A percentile compares a stretch with the other conserved stretches of the same genome.
Evolutionary conservation across 2,113 vertebrate species (phyloP).

Genomic region (Cebus imitator): DNA sequence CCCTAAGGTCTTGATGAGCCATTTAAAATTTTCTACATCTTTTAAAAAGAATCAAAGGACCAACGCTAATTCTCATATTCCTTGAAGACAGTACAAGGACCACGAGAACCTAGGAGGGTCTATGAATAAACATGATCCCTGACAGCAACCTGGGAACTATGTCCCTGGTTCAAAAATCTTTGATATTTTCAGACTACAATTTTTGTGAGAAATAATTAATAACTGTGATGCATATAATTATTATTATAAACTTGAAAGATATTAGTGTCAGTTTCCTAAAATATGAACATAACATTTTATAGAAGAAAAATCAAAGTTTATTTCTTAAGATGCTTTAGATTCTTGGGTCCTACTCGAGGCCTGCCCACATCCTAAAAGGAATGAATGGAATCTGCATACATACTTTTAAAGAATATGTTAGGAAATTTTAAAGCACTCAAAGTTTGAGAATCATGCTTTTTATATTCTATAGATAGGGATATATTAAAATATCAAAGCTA

Average conservation of each 20-base stretch:
- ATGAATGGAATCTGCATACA: not conserved
- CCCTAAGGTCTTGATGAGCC: not conserved
- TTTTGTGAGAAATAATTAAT: not conserved
- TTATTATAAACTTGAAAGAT: not conserved
- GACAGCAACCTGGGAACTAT: not conserved
- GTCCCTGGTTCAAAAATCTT: not conserved
- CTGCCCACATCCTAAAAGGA: not conserved
- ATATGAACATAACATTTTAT: not conserved
- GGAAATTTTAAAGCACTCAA: not conserved
- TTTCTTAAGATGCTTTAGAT: not conserved
- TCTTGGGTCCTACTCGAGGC: not conserved
- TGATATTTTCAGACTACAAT: not conserved
- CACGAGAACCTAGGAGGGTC: not conserved
- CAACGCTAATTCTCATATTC: not conserved
- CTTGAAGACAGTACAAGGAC: not conserved
- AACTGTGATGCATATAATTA: not conserved
- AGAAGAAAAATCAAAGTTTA: not conserved
- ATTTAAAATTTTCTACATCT: constrained; percentile 43
- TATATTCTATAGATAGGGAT: not conserved
- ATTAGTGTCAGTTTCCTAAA: not conserved
- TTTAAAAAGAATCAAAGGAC: not conserved
- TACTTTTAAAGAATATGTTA: not conserved
- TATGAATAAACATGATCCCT: not conserved
- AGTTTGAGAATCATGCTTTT: not conserved
- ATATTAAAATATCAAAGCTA: not conserved